Evolutionary conservation across 1,140 invertebrate species (phyloP).

Genomic region (Lepidotrigona ventralis): DNA sequence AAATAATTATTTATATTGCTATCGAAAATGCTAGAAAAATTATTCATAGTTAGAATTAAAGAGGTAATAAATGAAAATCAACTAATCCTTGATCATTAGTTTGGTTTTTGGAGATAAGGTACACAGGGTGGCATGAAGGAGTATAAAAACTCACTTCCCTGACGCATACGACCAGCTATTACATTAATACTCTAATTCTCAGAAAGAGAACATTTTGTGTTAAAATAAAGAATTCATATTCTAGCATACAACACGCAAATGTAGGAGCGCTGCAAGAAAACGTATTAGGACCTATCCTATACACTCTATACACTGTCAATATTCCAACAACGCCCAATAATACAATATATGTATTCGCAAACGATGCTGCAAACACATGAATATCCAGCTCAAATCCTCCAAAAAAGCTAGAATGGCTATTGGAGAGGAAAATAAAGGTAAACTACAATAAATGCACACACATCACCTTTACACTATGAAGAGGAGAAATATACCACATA

Average conservation of each 20-base stretch:
- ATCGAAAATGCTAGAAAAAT: no score
- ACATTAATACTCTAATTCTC: no score
- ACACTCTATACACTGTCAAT: not conserved
- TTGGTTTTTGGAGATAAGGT: not conserved
- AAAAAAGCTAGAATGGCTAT: not conserved
- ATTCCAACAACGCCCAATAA: not conserved
- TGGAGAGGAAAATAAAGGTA: not conserved
- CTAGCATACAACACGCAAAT: not conserved
- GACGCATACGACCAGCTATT: not conserved
- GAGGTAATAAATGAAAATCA: no score
- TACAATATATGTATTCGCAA: no score
- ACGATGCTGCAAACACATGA: not conserved
- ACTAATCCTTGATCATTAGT: no score
- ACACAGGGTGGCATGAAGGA: constrained; percentile 17
- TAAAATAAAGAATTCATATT: not conserved
- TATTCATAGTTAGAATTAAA: no score
- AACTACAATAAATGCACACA: not conserved
- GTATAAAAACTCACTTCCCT: no score
- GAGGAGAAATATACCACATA: no score
- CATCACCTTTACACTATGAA: no score
- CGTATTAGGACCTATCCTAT: not conserved
- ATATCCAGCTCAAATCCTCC: not conserved
- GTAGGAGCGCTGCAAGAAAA: not conserved
- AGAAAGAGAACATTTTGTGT: not conserved
- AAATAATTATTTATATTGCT: no score